Evolutionary conservation across 2,797 vertebrate genomes (phyloP).

Genomic region (Argya squamiceps): DNA sequence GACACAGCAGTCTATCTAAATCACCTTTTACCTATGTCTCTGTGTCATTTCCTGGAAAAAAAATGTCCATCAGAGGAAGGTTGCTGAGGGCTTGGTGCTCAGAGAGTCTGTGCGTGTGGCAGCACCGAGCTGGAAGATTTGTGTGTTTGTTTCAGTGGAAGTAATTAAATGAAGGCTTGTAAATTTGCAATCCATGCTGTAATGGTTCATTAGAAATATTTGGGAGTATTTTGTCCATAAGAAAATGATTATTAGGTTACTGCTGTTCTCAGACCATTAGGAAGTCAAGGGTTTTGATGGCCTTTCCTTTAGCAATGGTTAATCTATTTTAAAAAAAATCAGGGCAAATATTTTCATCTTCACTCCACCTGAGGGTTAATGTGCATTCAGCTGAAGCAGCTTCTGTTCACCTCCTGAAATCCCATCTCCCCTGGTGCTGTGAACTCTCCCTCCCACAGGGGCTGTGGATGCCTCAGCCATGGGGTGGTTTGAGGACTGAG

Average conservation of each 20-base stretch:
- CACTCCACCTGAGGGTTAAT: neutral
- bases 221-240: neutral
- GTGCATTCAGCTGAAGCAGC: slow-evolving; percentile 13
- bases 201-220: slow-evolving; percentile 27
- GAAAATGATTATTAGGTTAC: neutral
- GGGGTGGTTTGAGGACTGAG: neutral
- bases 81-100: slow-evolving; percentile 69
- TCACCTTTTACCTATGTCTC: slow-evolving; percentile 87
- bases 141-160: slow-evolving; percentile 45
- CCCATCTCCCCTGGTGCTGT: neutral
- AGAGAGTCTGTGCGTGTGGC: slow-evolving; percentile 26
- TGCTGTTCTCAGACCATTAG: neutral
- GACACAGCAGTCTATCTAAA: slow-evolving; percentile 90
- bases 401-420: neutral
- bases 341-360: neutral
- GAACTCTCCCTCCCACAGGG: neutral
- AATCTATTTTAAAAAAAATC: neutral
- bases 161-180: slow-evolving; percentile 50
- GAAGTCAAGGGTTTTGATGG: neutral
- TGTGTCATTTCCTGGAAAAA: slow-evolving; percentile 84
- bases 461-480: neutral
- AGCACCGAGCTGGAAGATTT: slow-evolving; percentile 5
- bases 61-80: slow-evolving; percentile 81
- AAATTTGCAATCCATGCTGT: neutral
- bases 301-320: neutral